Percentiles rank a stretch among this genome's conserved stretches.
Evolutionary conservation across 1,140 invertebrate species (phyloP).

Genomic region (Babylonia areolata): DNA sequence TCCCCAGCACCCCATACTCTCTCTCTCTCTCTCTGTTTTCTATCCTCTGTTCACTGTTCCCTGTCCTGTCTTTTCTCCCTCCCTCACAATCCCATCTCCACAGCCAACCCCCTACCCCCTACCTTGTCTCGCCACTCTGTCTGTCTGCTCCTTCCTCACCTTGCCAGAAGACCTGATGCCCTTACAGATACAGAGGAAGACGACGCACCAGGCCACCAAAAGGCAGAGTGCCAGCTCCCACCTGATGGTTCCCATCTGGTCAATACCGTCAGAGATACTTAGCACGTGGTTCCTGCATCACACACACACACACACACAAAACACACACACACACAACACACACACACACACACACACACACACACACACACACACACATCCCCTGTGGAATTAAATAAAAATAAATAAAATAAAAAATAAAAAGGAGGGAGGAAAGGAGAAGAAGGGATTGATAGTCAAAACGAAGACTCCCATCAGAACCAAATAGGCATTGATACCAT

Average conservation of each 20-base stretch:
- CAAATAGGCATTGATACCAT: no score
- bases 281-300: constrained; percentile 76
- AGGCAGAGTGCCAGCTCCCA: constrained; percentile 94
- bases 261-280: constrained; percentile 91
- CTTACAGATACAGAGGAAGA: constrained; percentile 98
- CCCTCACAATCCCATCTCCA: not conserved
- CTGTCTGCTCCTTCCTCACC: not conserved
- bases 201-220: constrained; percentile 94
- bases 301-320: no score
- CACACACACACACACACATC: constrained; percentile 20
- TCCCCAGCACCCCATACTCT: no score
- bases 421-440: no score
- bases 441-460: not conserved
- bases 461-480: no score
- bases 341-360: constrained; percentile 10
- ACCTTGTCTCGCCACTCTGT: not conserved
- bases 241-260: constrained; percentile 90
- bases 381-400: not conserved
- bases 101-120: not conserved
- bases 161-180: constrained; percentile 91
- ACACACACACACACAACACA: constrained; percentile 14
- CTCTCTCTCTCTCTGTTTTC: no score
- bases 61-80: no score
- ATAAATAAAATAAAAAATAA: not conserved
- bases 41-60: no score